Evolutionary conservation across 1,140 invertebrate genomes (phyloP), one percentile per base, ranked within the genome.

Genomic region (Saccostrea cuccullata): DNA sequence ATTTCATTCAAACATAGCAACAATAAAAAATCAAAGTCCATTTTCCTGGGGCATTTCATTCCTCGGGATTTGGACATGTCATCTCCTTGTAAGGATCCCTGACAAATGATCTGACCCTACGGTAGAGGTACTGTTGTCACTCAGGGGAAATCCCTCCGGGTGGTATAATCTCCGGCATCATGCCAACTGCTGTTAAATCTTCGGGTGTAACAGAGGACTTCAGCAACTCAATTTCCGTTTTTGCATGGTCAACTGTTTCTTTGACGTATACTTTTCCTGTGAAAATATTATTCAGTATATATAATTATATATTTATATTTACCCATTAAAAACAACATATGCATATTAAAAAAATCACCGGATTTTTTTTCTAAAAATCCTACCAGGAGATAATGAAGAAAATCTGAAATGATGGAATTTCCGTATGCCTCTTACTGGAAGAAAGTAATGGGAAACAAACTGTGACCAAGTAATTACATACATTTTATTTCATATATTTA

Each of bases 361-460:
- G 30, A 82, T 82, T 23, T n/a, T 30, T 23, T 30, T 23, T 23
- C 20, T 13, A 8, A 15, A 15, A 55, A 4, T 13, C 12, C 13
- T 20, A 55, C 83, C 83, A 20, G 83, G 83, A 56, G 5, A n/a
- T 11, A 5, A 15, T 5, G 55, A 17, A 56, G 40, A 17, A 55
- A 84, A 55, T 13, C 12, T 20, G 26, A 84, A 84, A 26, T 84
- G 83, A 55, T 56, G 83, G 47, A 55, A 84, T 84, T 84, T 84
- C 47, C 83, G 36, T 17, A 84, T 84, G 26, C 83, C 36, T 55
- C 17, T 47, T 5, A 84, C 36, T 15, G 83, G 40, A 6, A 2
- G 40, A 47, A 47, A 47, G 40, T 47, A 47, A 2, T 47, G 40
- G 40, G 40, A 47, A 47, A 47, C 6, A 47, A 47, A n/a, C n/a